These are phyloP conservation scores for Zaprionus bogoriensis DNA, from an alignment of 2,888 invertebrate genomes.

Conservation along the genomic window DNA sequence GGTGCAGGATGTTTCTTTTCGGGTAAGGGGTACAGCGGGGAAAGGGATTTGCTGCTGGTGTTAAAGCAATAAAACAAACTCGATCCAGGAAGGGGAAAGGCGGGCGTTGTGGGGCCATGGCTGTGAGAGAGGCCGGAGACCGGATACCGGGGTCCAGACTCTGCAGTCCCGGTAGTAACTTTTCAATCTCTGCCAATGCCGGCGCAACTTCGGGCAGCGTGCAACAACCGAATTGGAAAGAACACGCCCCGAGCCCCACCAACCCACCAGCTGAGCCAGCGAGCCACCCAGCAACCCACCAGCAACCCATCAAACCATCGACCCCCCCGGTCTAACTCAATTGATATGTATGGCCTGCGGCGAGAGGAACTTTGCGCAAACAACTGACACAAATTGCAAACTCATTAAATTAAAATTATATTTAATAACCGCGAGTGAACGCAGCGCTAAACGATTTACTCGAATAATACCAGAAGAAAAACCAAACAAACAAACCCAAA, in stretches of 20 bases:
- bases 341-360: slow-evolving; percentile 68
- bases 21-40: background rate
- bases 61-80: slow-evolving; percentile 71
- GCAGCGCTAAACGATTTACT: slow-evolving; percentile 73
- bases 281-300: background rate
- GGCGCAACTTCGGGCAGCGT: slow-evolving; percentile 57
- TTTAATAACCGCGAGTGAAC: slow-evolving; percentile 73
- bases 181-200: slow-evolving; percentile 69
- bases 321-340: slow-evolving; percentile 33
- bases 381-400: slow-evolving; percentile 77
- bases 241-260: background rate
- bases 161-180: slow-evolving; percentile 51
- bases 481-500: slow-evolving; percentile 8
- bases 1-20: no score
- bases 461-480: slow-evolving; percentile 12
- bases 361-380: slow-evolving; percentile 52
- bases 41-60: slow-evolving; percentile 51
- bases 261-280: background rate
- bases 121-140: background rate
- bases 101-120: background rate
- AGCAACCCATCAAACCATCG: background rate
- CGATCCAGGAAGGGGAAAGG: background rate
- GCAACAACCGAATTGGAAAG: slow-evolving; percentile 35
- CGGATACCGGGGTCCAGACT: background rate
- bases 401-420: slow-evolving; percentile 78